Percentiles rank a stretch among this genome's conserved stretches.
phyloP scores from a whole-genome alignment of 2,888 invertebrate species.

The Sesia bembeciformis region DNA sequence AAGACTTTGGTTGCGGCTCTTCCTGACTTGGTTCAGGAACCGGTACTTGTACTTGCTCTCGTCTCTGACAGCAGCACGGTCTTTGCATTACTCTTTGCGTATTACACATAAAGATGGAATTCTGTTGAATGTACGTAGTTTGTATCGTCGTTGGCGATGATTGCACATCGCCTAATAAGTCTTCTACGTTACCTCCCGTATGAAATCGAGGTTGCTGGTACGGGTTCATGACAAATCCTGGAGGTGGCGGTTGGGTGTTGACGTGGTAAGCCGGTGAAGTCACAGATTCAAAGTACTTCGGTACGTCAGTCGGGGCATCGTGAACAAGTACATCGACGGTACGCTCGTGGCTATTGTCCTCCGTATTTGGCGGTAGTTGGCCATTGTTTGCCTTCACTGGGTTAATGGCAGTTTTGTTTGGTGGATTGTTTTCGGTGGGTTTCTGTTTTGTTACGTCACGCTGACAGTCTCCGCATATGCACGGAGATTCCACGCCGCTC shows the following conservation, averaged over 20 bases:
- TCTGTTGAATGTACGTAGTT: conserved; percentile 63
- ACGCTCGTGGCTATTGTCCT: conserved; percentile 44
- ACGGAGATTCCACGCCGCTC: conserved; percentile 61
- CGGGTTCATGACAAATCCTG: conserved; percentile 57
- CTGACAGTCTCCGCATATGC: conserved; percentile 62
- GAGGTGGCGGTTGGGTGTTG: conserved; percentile 39
- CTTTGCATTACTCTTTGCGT: conserved; percentile 55
- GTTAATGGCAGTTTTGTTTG: conserved; percentile 23
- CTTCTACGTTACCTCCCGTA: conserved; percentile 79
- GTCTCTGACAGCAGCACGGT: conserved; percentile 56
- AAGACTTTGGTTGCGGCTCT: conserved; percentile 42
- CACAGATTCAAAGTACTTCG: conserved; percentile 59
- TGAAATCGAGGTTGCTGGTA: conserved; percentile 58
- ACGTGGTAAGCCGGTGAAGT: conserved; percentile 55
- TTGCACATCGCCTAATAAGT: conserved; percentile 80
- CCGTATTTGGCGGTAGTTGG: conserved; percentile 29
- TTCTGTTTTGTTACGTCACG: conserved; percentile 20
- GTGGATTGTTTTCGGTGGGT: conserved; percentile 18
- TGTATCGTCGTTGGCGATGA: conserved; percentile 54
- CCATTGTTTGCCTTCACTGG: conserved; percentile 30
- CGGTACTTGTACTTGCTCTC: conserved; percentile 23
- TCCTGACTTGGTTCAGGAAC: conserved; percentile 21
- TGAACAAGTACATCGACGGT: conserved; percentile 62
- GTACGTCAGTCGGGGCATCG: conserved; percentile 53
- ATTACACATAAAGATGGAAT: conserved; percentile 68